Percentiles rank a stretch among this genome's conserved stretches.
Evolutionary conservation across 1,140 invertebrate genomes (phyloP).

Genomic region (Phenacoccus solenopsis): DNA sequence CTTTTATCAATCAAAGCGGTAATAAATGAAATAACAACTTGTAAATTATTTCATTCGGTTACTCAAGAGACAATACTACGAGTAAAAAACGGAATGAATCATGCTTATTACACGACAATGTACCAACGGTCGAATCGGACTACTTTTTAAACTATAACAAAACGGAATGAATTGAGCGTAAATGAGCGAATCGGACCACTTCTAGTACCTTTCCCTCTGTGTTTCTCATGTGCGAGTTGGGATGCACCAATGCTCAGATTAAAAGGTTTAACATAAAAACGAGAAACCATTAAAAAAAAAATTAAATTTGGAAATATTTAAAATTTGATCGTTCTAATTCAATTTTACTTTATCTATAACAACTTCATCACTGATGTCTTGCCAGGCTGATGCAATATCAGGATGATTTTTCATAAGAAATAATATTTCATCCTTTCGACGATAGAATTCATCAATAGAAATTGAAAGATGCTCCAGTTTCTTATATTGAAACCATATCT

Average conservation of each 20-base stretch:
- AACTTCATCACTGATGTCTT: neutral
- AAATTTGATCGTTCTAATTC: neutral
- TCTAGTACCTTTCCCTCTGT: neutral
- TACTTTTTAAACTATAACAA: no score
- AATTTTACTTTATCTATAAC: neutral
- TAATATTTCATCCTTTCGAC: constrained; percentile 9
- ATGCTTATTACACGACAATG: no score
- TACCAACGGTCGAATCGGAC: no score
- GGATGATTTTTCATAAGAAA: constrained; percentile 9
- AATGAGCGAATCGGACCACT: no score
- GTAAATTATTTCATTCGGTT: no score
- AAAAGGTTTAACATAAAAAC: constrained; percentile 5
- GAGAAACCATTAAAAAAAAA: neutral
- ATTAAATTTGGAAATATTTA: neutral
- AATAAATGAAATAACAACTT: no score
- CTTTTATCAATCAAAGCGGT: no score
- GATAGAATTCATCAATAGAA: neutral
- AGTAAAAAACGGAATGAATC: no score
- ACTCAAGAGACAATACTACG: no score
- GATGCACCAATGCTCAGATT: constrained; percentile 6
- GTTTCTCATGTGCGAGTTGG: neutral
- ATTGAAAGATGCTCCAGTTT: neutral
- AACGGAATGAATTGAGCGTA: no score
- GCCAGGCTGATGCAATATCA: constrained; percentile 5
- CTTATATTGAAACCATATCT: neutral